phyloP scores from a whole-genome alignment of 1,140 invertebrate species.

The Physella acuta region DNA sequence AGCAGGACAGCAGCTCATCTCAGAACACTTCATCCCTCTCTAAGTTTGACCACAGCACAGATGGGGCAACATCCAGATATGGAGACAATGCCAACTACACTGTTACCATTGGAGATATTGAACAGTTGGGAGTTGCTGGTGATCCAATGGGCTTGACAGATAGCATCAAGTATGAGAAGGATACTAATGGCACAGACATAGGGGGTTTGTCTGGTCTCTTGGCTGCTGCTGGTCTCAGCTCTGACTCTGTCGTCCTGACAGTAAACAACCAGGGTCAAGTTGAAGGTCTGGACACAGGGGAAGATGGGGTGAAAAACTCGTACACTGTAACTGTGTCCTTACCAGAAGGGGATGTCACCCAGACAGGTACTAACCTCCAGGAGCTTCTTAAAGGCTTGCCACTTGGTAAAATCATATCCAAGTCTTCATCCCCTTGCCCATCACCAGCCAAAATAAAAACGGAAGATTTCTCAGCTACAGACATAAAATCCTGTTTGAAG shows the following conservation, averaged over 20 bases:
- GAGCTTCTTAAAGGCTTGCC: constrained; percentile 20
- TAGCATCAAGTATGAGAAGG: not conserved
- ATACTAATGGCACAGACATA: not conserved
- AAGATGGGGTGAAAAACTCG: not conserved
- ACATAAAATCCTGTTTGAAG: constrained; percentile 11
- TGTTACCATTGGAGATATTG: constrained; percentile 12
- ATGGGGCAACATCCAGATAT: not conserved
- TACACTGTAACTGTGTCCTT: constrained; percentile 22
- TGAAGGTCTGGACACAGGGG: not conserved
- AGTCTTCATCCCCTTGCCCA: not conserved
- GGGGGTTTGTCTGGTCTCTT: constrained; percentile 16
- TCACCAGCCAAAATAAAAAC: constrained; percentile 14
- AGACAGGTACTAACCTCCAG: constrained; percentile 19
- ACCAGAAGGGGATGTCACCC: constrained; percentile 18
- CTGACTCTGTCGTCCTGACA: constrained; percentile 19
- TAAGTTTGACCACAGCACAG: too few relatives aligned
- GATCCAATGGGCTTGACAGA: not conserved
- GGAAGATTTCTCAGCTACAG: not conserved
- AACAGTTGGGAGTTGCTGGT: not conserved
- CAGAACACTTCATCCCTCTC: not conserved
- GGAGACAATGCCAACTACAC: not conserved
- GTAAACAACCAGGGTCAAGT: constrained; percentile 8
- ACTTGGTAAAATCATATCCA: constrained; percentile 15
- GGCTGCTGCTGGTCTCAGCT: constrained; percentile 21
- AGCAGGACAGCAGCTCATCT: not conserved